Base-by-base conservation (phyloP, 2,797 vertebrate genomes). In the Hybognathus amarus region DNA sequence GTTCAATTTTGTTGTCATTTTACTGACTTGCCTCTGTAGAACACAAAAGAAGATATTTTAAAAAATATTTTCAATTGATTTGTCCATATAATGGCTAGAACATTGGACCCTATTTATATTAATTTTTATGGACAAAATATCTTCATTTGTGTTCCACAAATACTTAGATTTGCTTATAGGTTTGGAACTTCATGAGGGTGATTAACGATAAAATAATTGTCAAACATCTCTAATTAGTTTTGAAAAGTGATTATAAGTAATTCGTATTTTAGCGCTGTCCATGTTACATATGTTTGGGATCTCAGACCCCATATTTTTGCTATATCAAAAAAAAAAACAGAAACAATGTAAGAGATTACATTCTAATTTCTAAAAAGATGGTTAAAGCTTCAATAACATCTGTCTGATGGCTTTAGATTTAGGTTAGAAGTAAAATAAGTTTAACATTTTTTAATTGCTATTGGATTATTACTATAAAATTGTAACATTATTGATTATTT, bases 401-500 rank as follows among this genome's bases (percentile, higher is more conserved):
- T 45, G 42, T 45, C 42, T 73, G 6, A 22, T 73, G 70, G 45
- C 70, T 52, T 33, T 33, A 33, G 27, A 52, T 73, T 73, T 20
- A 9, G 50, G 27, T 18, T 27, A 36, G 22, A 8, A 18, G 18
- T 12, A 54, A 74, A 54, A 74, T 54, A 52, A 7, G 47, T 10
- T 42, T 42, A n/a, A n/a, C n/a, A n/a, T n/a, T n/a, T n/a, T n/a
- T 1, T 1, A 50, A 71, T 47, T 30, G 17, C 5, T 20, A 15
- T 50, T 71, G 42, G 17, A 50, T 71, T 50, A 20, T 71, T 71
- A 50, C 17, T 17, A 33, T 73, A 59, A 52, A 50, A 73, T 50
- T 1, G 12, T 27, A 7, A 22, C 12, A 50, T 20, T 1, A 45
- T 47, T 24, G 42, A 45, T 1, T 2, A 70, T 47, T 18, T 71